Evolutionary conservation across 2,113 vertebrate genomes (phyloP).

Genomic region (Megaptera novaeangliae): DNA sequence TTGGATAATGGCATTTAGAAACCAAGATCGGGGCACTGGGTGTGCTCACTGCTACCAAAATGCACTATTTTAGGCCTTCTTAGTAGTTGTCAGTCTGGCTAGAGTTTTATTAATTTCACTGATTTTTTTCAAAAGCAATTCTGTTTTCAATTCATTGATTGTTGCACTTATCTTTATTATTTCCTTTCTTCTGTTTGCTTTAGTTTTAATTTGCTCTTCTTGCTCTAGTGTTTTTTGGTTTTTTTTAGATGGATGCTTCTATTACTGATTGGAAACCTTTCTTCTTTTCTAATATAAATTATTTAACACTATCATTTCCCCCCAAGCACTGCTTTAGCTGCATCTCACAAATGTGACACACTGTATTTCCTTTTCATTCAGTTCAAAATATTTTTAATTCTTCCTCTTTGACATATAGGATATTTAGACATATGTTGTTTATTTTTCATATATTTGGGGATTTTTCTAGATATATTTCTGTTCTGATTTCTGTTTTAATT

Average conservation of each 20-base stretch:
- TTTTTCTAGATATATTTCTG: slow-evolving; percentile 20
- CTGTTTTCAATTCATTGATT: background rate
- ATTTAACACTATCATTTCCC: background rate
- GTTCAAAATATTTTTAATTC: background rate
- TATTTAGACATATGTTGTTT: background rate
- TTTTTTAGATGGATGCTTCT: background rate
- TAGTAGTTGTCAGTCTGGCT: background rate
- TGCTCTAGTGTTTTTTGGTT: background rate
- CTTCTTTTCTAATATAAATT: background rate
- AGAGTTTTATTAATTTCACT: background rate
- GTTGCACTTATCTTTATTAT: background rate
- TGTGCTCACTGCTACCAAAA: background rate
- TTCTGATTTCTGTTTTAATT: background rate
- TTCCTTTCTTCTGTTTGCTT: background rate
- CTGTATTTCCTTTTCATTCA: background rate
- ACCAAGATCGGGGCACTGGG: background rate
- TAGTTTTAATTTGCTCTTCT: background rate
- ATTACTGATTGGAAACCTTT: background rate
- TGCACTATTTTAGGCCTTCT: background rate
- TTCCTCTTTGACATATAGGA: background rate
- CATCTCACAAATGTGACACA: background rate
- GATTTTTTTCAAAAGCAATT: slow-evolving; percentile 17
- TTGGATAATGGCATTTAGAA: background rate
- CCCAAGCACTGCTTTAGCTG: background rate
- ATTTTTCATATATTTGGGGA: background rate